Conservation (phyloP, 2,888 invertebrate genomes). For the Carterocephalus palaemon region DNA sequence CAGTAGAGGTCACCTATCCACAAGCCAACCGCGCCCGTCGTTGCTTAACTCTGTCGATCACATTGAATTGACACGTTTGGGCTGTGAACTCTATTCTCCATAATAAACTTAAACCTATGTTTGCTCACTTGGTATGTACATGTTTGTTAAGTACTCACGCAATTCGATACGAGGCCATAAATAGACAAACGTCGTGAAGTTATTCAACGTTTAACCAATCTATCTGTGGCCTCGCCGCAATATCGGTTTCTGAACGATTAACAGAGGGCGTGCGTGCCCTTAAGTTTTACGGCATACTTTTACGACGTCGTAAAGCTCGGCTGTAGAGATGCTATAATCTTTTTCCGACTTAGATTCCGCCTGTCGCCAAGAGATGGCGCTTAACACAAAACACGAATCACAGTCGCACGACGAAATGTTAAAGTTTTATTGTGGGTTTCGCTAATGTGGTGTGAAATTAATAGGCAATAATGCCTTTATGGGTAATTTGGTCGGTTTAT, state of each 20-base stretch:
- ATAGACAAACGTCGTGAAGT: conserved; percentile 72
- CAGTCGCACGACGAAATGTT: conserved; percentile 68
- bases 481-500: conserved; percentile 72
- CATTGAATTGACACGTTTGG: too few relatives aligned
- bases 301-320: conserved; percentile 74
- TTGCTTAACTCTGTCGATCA: too few relatives aligned
- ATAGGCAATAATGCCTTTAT: conserved; percentile 78
- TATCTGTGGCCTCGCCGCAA: conserved; percentile 75
- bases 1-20: too few relatives aligned
- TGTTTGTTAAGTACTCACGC: conserved; percentile 31
- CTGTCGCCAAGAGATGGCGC: conserved; percentile 63
- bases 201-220: conserved; percentile 73
- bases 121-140: too few relatives aligned
- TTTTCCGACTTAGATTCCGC: conserved; percentile 61
- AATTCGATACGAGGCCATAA: conserved; percentile 60
- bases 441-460: conserved; percentile 79
- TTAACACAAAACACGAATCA: conserved; percentile 68
- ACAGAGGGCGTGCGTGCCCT: conserved; percentile 79
- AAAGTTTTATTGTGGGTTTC: conserved; percentile 78
- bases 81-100: too few relatives aligned
- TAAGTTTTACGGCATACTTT: conserved; percentile 75
- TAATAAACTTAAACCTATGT: too few relatives aligned
- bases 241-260: conserved; percentile 79
- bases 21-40: too few relatives aligned
- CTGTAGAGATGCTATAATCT: conserved; percentile 75